These are phyloP conservation scores for Trichopria drosophilae DNA, from an alignment of 2,888 invertebrate species.

Conservation along the genomic window DNA sequence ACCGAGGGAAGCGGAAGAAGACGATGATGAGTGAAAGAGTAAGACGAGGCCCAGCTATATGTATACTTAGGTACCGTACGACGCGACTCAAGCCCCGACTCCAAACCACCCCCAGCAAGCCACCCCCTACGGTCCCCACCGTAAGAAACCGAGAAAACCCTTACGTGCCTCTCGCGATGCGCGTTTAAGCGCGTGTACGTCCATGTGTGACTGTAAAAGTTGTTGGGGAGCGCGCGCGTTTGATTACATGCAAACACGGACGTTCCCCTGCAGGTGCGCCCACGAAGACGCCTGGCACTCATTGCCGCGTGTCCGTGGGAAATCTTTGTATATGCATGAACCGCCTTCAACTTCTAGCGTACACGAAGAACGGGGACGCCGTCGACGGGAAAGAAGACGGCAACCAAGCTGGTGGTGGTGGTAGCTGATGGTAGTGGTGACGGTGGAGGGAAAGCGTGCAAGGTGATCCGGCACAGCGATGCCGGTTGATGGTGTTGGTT, in stretches of 20 bases:
- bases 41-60: slow-evolving; percentile 33
- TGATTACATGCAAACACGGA: slow-evolving; percentile 16
- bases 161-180: slow-evolving; percentile 49
- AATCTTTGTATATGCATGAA: slow-evolving; percentile 13
- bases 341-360: slow-evolving; percentile 1
- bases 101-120: slow-evolving; percentile 32
- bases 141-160: slow-evolving; percentile 57
- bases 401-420: too few relatives aligned
- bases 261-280: too few relatives aligned
- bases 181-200: too few relatives aligned
- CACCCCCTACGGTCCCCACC: slow-evolving; percentile 29
- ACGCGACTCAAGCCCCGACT: slow-evolving; percentile 20
- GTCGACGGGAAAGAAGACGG: neutral
- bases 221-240: too few relatives aligned
- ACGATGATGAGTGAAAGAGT: slow-evolving; percentile 17
- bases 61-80: too few relatives aligned
- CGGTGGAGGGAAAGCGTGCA: slow-evolving; percentile 1
- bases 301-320: too few relatives aligned
- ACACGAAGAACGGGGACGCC: too few relatives aligned
- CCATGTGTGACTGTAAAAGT: too few relatives aligned
- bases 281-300: too few relatives aligned
- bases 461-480: slow-evolving; percentile 7
- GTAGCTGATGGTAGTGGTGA: neutral
- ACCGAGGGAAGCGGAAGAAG: slow-evolving; percentile 31
- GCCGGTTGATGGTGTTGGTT: slow-evolving; percentile 34